Evolutionary conservation across 2,888 invertebrate genomes (phyloP).

Genomic region (Gnatocerus cornutus): DNA sequence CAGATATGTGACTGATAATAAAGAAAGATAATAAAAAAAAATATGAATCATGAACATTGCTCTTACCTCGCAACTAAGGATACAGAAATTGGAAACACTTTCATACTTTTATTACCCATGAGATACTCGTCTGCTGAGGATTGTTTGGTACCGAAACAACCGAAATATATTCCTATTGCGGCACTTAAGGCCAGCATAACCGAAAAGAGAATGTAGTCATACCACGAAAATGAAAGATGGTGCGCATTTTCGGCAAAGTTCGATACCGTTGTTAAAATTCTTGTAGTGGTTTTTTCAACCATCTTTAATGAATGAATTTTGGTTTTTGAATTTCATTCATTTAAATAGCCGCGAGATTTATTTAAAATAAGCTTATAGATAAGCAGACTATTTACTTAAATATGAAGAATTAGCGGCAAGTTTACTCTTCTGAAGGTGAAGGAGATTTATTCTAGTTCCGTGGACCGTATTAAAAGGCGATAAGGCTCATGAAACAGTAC

Average conservation of each 20-base stretch:
- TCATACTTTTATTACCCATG: constrained; percentile 83
- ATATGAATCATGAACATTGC: not conserved
- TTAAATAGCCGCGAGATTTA: constrained; percentile 3
- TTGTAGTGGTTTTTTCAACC: not conserved
- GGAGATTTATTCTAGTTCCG: no score
- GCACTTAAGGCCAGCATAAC: constrained; percentile 73
- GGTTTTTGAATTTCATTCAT: not conserved
- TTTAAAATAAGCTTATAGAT: not conserved
- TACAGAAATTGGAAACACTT: constrained; percentile 82
- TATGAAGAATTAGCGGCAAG: no score
- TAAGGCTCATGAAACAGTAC: no score
- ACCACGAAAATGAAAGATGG: constrained; percentile 70
- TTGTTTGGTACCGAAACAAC: constrained; percentile 74
- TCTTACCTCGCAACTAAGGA: constrained; percentile 83
- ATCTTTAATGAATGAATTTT: no score
- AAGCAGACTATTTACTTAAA: no score
- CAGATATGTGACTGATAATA: constrained; percentile 83
- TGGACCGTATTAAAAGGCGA: no score
- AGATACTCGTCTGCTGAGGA: constrained; percentile 80
- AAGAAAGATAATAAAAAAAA: not conserved
- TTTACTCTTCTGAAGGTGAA: no score
- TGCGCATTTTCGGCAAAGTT: constrained; percentile 6
- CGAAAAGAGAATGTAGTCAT: constrained; percentile 74
- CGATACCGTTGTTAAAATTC: not conserved
- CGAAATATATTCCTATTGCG: constrained; percentile 76